These are phyloP conservation scores for Aeoliscus strigatus DNA, from an alignment of 2,797 vertebrate genomes.

Conservation along the genomic window DNA sequence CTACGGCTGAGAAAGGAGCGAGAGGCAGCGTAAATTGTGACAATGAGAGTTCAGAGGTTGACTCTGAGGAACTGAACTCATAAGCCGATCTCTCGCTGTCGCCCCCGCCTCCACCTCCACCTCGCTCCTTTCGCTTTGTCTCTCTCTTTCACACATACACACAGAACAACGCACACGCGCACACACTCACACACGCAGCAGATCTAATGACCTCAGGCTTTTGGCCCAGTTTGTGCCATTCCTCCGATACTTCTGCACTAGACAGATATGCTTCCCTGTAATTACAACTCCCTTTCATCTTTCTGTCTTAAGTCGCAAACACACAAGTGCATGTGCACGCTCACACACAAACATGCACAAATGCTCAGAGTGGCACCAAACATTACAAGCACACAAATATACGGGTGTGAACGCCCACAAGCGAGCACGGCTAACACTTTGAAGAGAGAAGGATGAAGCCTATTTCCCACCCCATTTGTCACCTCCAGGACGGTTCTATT, in stretches of 20 bases:
- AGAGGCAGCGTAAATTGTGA: too few relatives aligned
- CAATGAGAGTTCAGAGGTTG: too few relatives aligned
- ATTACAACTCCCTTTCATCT: constrained; percentile 79
- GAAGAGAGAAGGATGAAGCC: constrained; percentile 64
- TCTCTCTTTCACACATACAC: constrained; percentile 3
- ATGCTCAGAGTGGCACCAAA: constrained; percentile 6
- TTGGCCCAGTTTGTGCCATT: constrained; percentile 73
- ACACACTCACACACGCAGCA: constrained; percentile 41
- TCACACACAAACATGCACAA: neutral
- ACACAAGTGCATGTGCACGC: constrained; percentile 32
- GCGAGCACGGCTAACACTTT: constrained; percentile 62
- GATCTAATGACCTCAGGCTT: constrained; percentile 73
- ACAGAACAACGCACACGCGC: constrained; percentile 10
- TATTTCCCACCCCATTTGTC: constrained; percentile 71
- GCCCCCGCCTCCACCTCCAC: too few relatives aligned
- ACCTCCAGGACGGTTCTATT: constrained; percentile 77
- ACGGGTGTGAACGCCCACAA: constrained; percentile 28
- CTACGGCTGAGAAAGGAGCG: neutral
- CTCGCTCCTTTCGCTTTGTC: too few relatives aligned
- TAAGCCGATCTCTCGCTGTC: too few relatives aligned
- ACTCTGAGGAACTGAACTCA: neutral
- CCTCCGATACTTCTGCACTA: constrained; percentile 74
- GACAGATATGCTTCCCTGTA: constrained; percentile 76
- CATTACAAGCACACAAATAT: neutral
- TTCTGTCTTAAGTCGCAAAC: constrained; percentile 63